A percentile compares a stretch with the other conserved stretches of the same genome.
phyloP scores from a whole-genome alignment of 2,797 vertebrate species.

The Bovichtus diacanthus region DNA sequence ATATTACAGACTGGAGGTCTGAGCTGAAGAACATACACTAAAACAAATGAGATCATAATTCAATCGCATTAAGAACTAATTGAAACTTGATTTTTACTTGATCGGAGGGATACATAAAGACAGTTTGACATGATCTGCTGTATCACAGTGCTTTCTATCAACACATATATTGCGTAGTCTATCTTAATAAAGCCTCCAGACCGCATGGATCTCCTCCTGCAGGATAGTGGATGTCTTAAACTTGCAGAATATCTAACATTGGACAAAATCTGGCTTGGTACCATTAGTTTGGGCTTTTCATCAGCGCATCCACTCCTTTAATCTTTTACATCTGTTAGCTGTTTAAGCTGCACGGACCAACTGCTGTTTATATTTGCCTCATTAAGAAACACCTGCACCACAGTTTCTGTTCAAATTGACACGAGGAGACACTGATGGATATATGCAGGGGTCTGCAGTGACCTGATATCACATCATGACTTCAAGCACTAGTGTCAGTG shows the following conservation, averaged over 20 bases:
- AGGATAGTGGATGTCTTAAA: not conserved
- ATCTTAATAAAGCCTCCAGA: not conserved
- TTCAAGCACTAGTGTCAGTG: not conserved
- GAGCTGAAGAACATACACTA: constrained; percentile 21
- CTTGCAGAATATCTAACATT: not conserved
- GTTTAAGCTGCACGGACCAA: not conserved
- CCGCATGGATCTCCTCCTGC: not conserved
- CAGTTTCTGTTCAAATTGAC: not conserved
- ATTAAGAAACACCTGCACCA: not conserved
- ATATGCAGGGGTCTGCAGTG: not conserved
- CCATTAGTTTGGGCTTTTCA: not conserved
- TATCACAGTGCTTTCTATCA: not conserved
- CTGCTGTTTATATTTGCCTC: not conserved
- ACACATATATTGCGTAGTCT: constrained; percentile 3
- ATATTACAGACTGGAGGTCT: constrained; percentile 19
- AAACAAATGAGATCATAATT: not conserved
- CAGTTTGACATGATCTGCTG: not conserved
- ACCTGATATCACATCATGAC: not conserved
- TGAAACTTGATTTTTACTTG: constrained; percentile 16
- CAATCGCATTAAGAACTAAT: not conserved
- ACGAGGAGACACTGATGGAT: constrained; percentile 8
- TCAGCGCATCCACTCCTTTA: no score
- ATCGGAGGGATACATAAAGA: not conserved
- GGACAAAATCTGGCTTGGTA: not conserved
- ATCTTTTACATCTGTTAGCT: not conserved